Evolutionary conservation across 2,797 vertebrate genomes (phyloP), one percentile per base, ranked within the genome.

Genomic region (Botia almorhae): DNA sequence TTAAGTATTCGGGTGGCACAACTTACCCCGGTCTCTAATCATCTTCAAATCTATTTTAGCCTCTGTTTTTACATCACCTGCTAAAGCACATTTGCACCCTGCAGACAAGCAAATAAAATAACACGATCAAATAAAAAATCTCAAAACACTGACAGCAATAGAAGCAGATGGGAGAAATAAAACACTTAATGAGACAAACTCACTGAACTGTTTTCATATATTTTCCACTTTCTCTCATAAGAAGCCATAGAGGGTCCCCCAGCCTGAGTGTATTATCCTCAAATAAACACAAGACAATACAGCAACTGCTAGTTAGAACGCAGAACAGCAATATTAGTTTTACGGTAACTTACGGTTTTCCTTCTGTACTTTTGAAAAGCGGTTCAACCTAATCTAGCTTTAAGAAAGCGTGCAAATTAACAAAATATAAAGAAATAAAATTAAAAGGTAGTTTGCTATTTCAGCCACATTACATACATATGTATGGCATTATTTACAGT

Each of bases 171-270:
- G 5, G 29, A 61, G 16, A 21, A 60, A 60, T 14, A 26, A 6
- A 4, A 26, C 4, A 26, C 23, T 26, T 63, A 63, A 63, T 63
- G 21, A 60, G 3, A 60, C 23, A 63, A 63, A 29, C 60, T 63
- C 60, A 63, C 60, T 63, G 5, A 26, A 46, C 60, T 29, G 60
- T 29, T 61, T 61, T 29, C 26, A 60, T 61, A 61, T 29, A 61
- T 12, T 60, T 23, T 13, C 21, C 12, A 26, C 21, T 26, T 61
- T 4, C 21, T 29, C 23, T 61, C 60, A 16, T 29, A 3, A 61
- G 12, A 11, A 61, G 21, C 58, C 23, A 61, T 29, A 29, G 12
- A 7, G 60, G 60, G n/a, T 61, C 60, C 60, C 16, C 13, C 60
- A 29, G 60, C 23, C 60, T 61, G 16, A 61, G 29, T 29, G 26